A percentile compares a stretch with the other conserved stretches of the same genome.
These are phyloP conservation scores for Aleiodes testaceus DNA, from an alignment of 2,888 invertebrate genomes.

Conservation along the genomic window DNA sequence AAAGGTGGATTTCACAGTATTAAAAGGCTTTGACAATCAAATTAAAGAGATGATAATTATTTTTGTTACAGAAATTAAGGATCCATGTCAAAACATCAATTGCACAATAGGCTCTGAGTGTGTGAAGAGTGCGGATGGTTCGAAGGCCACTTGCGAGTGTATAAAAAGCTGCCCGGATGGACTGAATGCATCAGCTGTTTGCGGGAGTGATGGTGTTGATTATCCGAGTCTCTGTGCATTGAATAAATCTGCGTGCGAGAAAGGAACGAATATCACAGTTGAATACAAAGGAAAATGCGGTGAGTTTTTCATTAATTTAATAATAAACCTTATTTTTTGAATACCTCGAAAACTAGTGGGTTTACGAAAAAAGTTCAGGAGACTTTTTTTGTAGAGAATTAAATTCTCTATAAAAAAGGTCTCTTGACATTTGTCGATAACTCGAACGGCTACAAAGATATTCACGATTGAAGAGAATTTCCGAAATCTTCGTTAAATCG, in stretches of 20 bases:
- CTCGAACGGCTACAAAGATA: no score
- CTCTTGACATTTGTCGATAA: no score
- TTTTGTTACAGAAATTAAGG: constrained; percentile 70
- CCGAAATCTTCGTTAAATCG: no score
- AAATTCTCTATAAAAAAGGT: no score
- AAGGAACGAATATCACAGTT: constrained; percentile 83
- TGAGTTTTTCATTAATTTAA: constrained; percentile 73
- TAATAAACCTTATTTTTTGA: no score
- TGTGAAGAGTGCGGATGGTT: constrained; percentile 79
- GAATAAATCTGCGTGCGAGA: constrained; percentile 84
- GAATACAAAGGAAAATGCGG: constrained; percentile 92
- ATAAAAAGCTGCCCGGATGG: constrained; percentile 86
- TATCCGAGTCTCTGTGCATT: constrained; percentile 91
- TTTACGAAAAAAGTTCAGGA: no score
- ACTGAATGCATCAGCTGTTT: constrained; percentile 86
- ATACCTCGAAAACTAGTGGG: no score
- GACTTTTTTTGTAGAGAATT: no score
- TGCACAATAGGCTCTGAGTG: constrained; percentile 78
- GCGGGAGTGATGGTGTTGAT: constrained; percentile 88
- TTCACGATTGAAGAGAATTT: no score
- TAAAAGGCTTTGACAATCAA: constrained; percentile 19
- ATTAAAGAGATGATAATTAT: constrained; percentile 21
- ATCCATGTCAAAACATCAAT: constrained; percentile 76
- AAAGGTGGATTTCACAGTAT: constrained; percentile 60
- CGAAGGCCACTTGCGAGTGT: constrained; percentile 84